A percentile compares a stretch with the other conserved stretches of the same genome.
phyloP scores from a whole-genome alignment of 2,113 vertebrate species.

The Scortum barcoo region DNA sequence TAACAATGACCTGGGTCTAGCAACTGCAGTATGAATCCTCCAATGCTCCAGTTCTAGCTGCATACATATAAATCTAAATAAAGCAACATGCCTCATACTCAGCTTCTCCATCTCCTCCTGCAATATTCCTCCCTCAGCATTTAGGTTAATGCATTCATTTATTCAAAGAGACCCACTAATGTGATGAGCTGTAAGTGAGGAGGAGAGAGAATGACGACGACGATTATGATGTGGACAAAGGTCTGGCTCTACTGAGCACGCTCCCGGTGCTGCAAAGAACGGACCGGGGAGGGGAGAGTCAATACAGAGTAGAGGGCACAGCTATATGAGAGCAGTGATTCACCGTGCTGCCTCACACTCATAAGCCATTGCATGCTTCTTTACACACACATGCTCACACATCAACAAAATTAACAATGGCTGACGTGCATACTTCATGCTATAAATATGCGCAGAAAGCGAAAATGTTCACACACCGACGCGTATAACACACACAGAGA shows the following conservation, averaged over 20 bases:
- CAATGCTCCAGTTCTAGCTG: not conserved
- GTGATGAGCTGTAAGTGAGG: conserved; percentile 61
- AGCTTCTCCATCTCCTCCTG: not conserved
- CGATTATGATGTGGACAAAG: conserved; percentile 71
- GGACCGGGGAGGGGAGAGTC: conserved; percentile 56
- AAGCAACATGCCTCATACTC: conserved; percentile 7
- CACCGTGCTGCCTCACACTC: conserved; percentile 56
- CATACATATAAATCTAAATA: not conserved
- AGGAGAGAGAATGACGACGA: conserved; percentile 41
- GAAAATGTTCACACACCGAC: not conserved
- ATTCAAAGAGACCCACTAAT: conserved; percentile 46
- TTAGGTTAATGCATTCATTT: conserved; percentile 54
- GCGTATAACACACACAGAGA: not conserved
- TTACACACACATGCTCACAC: conserved; percentile 15
- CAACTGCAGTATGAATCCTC: conserved; percentile 10
- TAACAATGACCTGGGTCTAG: not conserved
- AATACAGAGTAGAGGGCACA: conserved; percentile 55
- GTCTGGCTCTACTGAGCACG: conserved; percentile 58
- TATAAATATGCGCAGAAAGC: conserved; percentile 28
- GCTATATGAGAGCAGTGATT: conserved; percentile 75
- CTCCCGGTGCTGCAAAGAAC: conserved; percentile 66
- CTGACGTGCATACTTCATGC: conserved; percentile 12
- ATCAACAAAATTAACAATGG: conserved; percentile 36
- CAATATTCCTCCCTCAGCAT: conserved; percentile 34
- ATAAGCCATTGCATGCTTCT: conserved; percentile 29